Evolutionary conservation across 2,113 vertebrate species (phyloP), one percentile per base, ranked within the genome.

Genomic region (Hippolais icterina): DNA sequence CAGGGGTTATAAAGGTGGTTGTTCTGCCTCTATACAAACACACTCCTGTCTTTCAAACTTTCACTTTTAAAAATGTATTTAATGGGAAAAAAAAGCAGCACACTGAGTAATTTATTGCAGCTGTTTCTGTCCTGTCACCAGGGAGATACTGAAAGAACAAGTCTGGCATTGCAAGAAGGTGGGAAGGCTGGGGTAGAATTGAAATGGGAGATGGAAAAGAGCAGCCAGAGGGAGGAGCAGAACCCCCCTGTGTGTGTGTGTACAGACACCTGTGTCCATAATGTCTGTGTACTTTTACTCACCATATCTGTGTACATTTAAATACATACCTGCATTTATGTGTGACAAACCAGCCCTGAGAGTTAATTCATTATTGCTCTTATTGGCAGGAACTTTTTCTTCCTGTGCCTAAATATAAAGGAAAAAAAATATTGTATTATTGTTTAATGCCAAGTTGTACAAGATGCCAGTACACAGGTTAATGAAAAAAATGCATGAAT

Each of bases 401-500:
- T 56, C 52, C 52, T 80, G 83, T 82, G 82, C 46, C 35, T 87
- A 66, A 95, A 53, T 12, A 86, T 22, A n/a, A 89, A 82, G 56
- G 69, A 63, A 69, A 83, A 70, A 69, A 79, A 81, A 63, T 39
- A 37, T 65, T 37, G 14, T 91, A 76, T 78, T 83, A 81, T 90
- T 96, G 93, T 96, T 97, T 96, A 85, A 50, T 31, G 7, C 83
- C 60, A 47, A 96, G 96, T 96, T 89, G 92, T 97, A 97, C 97
- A 96, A 96, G 96, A 93, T 84, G 88, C 89, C 81, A 74, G 91
- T 87, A 95, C 93, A 83, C 68, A 95, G 97, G 97, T 97, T 97
- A 97, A 97, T 95, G 89, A 91, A 96, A 97, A 96, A 95, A 96
- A 94, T 74, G 83, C 85, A 89, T 96, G 94, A 88, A 95, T 96